A percentile compares a stretch with the other conserved stretches of the same genome.
phyloP scores from a whole-genome alignment of 2,888 invertebrate genomes.

The Teinopalpus imperialis region DNA sequence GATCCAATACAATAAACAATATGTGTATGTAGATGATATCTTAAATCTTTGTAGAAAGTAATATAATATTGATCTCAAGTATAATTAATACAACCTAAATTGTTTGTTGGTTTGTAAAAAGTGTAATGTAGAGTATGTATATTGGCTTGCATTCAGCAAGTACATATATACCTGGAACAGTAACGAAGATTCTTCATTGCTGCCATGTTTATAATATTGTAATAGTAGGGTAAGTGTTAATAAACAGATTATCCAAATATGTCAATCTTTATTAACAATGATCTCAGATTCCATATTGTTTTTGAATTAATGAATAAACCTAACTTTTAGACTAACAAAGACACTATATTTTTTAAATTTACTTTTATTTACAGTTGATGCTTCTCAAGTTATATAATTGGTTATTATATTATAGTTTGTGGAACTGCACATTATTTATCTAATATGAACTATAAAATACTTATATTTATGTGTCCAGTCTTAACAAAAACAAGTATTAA shows the following conservation, averaged over 20 bases:
- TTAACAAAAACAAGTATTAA: too few relatives aligned
- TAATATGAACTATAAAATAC: too few relatives aligned
- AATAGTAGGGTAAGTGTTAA: constrained; percentile 74
- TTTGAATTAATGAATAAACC: too few relatives aligned
- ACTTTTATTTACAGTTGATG: too few relatives aligned
- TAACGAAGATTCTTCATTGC: constrained; percentile 39
- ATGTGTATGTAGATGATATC: constrained; percentile 11
- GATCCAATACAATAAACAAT: constrained; percentile 4
- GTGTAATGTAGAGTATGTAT: constrained; percentile 23
- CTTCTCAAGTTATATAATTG: too few relatives aligned
- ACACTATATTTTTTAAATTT: too few relatives aligned
- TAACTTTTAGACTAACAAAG: too few relatives aligned
- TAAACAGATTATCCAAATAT: constrained; percentile 51
- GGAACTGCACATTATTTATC: too few relatives aligned
- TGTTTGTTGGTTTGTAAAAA: constrained; percentile 19
- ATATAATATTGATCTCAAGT: constrained; percentile 33
- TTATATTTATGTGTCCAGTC: too few relatives aligned
- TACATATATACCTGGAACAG: constrained; percentile 39
- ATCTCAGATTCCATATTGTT: too few relatives aligned
- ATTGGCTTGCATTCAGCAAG: constrained; percentile 4
- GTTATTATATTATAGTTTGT: too few relatives aligned
- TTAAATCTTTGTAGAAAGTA: constrained; percentile 21
- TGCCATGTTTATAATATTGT: constrained; percentile 71
- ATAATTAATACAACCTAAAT: constrained; percentile 28
- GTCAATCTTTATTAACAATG: constrained; percentile 7